Evolutionary conservation across 2,888 invertebrate species (phyloP).

Genomic region (Cheilosia variabilis): DNA sequence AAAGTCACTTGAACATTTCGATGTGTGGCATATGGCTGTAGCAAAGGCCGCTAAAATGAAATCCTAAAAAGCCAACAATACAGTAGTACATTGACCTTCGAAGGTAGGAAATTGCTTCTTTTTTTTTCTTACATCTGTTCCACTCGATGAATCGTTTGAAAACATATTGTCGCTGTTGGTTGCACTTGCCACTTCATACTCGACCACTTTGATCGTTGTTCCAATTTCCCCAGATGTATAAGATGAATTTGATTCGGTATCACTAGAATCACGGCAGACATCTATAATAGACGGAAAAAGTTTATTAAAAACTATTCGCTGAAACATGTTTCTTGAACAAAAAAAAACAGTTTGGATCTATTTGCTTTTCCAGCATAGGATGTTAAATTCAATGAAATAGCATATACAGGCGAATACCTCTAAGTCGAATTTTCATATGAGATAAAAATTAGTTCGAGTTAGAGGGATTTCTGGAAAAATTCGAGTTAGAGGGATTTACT

Average conservation of each 20-base stretch:
- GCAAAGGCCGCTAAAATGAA: constrained; percentile 75
- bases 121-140: constrained; percentile 84
- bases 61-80: constrained; percentile 69
- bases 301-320: neutral
- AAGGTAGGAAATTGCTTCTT: neutral
- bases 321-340: no score
- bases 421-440: no score
- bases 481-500: no score
- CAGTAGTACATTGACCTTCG: constrained; percentile 41
- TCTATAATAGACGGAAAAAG: constrained; percentile 69
- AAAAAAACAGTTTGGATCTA: no score
- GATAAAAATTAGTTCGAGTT: no score
- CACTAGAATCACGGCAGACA: constrained; percentile 84
- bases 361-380: no score
- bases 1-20: constrained; percentile 76
- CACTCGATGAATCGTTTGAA: constrained; percentile 84
- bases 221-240: constrained; percentile 74
- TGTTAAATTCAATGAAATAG: no score
- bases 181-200: constrained; percentile 85
- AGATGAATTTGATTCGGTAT: constrained; percentile 82
- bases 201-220: constrained; percentile 80
- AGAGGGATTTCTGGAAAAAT: no score
- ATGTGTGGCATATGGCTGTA: constrained; percentile 40
- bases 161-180: constrained; percentile 84
- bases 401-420: no score